Base-by-base conservation (phyloP, 2,113 vertebrate genomes). In the Menura novaehollandiae region DNA sequence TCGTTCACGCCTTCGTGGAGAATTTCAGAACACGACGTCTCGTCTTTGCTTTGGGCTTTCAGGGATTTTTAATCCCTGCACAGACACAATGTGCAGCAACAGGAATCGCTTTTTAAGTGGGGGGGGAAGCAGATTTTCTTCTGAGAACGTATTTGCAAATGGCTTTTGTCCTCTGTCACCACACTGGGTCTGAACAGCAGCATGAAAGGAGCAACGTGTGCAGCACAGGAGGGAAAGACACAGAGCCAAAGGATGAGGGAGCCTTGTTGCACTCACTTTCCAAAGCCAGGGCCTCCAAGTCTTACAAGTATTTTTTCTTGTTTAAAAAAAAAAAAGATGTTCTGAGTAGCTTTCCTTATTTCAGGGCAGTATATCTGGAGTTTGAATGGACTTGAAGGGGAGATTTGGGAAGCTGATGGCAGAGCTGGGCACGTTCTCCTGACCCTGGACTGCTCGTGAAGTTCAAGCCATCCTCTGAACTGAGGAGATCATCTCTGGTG, bases 401-500 rank as follows among this genome's bases (percentile, higher is more conserved):
- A 78, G 64, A 68, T 47, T 60, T 9, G 14, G 41, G 37, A 63
- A 59, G 33, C 9, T 5, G 4, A 39, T 35, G n/a, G 64, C 22
- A 35, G 73, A 81, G 66, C 23, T 24, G 41, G 37, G 79, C 30
- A 13, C 18, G 35, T 8, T 81, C 59, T 81, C 58, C 51, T 4
- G 10, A 9, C 53, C 35, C 21, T 24, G 46, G 19, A 68, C 41
- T 82, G 72, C 20, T 79, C 3, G 1, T 43, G 35, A 41, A 44
- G 62, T 7, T 39, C 26, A 14, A 18, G 39, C 13, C 5, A 0
- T 30, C 15, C 44, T 66, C 56, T 55, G 47, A 76, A 28, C 21
- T 0, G 2, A 33, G n/a, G 28, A 8, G 15, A 37, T 55, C 21
- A 4, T 3, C 14, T 46, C 43, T 18, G 3, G 3, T 33, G 66